Percentiles rank a stretch among this genome's conserved stretches.
These are phyloP conservation scores for Rhadina sibilatrix DNA, from an alignment of 2,113 vertebrate genomes.

Conservation along the genomic window DNA sequence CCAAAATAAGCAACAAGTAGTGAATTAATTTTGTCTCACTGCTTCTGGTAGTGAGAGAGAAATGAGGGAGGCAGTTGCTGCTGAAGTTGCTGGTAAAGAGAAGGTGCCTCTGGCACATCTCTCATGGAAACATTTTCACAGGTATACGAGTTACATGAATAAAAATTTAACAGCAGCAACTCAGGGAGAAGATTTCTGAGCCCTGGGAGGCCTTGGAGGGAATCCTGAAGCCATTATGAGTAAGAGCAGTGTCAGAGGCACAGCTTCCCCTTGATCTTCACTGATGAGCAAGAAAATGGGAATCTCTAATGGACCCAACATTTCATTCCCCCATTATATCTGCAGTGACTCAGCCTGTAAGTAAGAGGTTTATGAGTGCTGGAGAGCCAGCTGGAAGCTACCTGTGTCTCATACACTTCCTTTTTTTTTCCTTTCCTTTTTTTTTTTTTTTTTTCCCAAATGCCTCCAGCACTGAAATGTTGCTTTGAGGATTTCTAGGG, in stretches of 20 bases:
- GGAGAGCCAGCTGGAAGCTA: conserved; percentile 2
- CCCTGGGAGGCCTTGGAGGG: neutral
- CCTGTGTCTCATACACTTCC: conserved; percentile 41
- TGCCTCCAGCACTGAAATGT: neutral
- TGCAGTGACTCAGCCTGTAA: conserved; percentile 43
- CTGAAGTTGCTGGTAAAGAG: neutral
- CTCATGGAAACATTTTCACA: neutral
- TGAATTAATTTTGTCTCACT: neutral
- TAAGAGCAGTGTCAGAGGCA: conserved; percentile 15
- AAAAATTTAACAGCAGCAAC: neutral
- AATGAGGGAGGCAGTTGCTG: neutral
- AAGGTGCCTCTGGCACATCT: neutral
- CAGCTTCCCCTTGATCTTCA: neutral
- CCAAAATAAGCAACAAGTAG: neutral
- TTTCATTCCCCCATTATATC: conserved; percentile 6
- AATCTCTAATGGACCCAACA: conserved; percentile 3
- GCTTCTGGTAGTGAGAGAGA: neutral
- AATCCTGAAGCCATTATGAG: conserved; percentile 20
- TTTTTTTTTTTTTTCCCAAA: neutral
- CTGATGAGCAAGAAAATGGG: conserved; percentile 31
- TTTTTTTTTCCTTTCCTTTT: neutral
- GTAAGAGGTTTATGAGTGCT: neutral
- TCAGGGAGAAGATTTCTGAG: neutral
- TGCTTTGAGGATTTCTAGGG: conserved; percentile 20
- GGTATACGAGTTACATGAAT: neutral